phyloP scores from a whole-genome alignment of 2,113 vertebrate genomes.

The Larimichthys crocea region DNA sequence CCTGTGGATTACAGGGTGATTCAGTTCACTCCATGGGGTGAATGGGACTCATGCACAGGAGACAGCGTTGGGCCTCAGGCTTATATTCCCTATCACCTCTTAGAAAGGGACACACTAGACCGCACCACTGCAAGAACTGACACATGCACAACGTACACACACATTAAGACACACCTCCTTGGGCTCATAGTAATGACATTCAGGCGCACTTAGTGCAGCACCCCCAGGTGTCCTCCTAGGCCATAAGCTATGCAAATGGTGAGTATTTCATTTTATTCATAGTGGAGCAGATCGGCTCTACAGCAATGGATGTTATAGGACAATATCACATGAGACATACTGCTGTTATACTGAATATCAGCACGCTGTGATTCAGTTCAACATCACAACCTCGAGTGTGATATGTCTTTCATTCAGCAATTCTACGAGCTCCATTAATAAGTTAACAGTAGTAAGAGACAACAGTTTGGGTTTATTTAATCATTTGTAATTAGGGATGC shows the following conservation, averaged over 20 bases:
- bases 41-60: constrained; percentile 15
- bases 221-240: constrained; percentile 36
- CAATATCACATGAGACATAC: neutral
- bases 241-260: constrained; percentile 59
- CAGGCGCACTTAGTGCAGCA: constrained; percentile 25
- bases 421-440: no score
- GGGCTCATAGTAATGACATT: constrained; percentile 41
- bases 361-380: no score
- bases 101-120: constrained; percentile 16
- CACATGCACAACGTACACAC: constrained; percentile 9
- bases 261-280: constrained; percentile 49
- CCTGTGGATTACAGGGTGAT: constrained; percentile 11
- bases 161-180: constrained; percentile 10
- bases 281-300: constrained; percentile 20
- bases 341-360: no score
- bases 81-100: constrained; percentile 19
- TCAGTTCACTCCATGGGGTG: constrained; percentile 26
- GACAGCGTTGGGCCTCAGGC: neutral
- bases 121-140: constrained; percentile 1
- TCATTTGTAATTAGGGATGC: no score
- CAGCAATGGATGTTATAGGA: constrained; percentile 28
- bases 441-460: no score
- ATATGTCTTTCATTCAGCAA: no score
- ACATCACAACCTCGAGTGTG: no score
- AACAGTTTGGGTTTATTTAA: no score